Evolutionary conservation across 2,797 vertebrate genomes (phyloP).

Genomic region (Chelmon rostratus): DNA sequence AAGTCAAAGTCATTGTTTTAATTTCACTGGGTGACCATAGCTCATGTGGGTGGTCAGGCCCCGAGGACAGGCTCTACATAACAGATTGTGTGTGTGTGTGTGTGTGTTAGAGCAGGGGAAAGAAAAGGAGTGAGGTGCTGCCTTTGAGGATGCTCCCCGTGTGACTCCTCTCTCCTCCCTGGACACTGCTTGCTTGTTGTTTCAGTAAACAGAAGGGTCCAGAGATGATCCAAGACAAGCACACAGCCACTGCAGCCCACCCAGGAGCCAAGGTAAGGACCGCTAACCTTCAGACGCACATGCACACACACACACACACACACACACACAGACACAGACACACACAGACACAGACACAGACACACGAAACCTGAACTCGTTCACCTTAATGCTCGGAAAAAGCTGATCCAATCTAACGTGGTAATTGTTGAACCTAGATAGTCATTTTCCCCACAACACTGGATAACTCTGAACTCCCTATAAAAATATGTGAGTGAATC

Average conservation of each 20-base stretch:
- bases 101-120: slow-evolving; percentile 18
- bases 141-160: slow-evolving; percentile 72
- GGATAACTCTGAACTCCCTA: slow-evolving; percentile 4
- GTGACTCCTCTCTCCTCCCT: slow-evolving; percentile 61
- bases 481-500: slow-evolving; percentile 33
- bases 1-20: slow-evolving; percentile 50
- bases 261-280: slow-evolving; percentile 77
- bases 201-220: slow-evolving; percentile 78
- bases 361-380: slow-evolving; percentile 31
- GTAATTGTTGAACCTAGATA: slow-evolving; percentile 27
- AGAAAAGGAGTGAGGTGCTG: slow-evolving; percentile 49
- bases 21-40: slow-evolving; percentile 38
- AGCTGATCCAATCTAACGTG: not conserved
- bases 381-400: slow-evolving; percentile 25
- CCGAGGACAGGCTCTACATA: slow-evolving; percentile 12
- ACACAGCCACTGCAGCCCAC: slow-evolving; percentile 75
- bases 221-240: slow-evolving; percentile 77
- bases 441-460: not conserved
- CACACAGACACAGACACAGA: too few relatives aligned
- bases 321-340: slow-evolving; percentile 41
- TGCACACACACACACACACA: slow-evolving; percentile 56
- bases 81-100: slow-evolving; percentile 17
- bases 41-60: slow-evolving; percentile 64
- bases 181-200: slow-evolving; percentile 75
- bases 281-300: slow-evolving; percentile 60